A percentile compares a stretch with the other conserved stretches of the same genome.
Evolutionary conservation across 35 echinoderm and acorn worm genomes (phyloP).

Genomic region (Chiridota heheva): DNA sequence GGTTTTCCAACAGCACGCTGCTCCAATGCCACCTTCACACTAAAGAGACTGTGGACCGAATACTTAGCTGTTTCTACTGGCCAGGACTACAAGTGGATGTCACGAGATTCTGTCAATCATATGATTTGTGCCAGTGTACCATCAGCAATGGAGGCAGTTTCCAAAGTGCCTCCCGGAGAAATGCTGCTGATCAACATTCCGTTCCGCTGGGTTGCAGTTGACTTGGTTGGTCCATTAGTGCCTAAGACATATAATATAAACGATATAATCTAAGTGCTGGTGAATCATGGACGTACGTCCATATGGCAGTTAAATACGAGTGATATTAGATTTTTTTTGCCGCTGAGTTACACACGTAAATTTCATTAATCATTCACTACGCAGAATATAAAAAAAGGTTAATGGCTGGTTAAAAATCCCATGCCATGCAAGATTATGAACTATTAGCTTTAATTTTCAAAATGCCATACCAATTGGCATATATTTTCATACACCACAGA

Average conservation of each 20-base stretch:
- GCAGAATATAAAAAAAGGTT: no score
- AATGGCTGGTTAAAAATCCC: no score
- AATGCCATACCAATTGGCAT: no score
- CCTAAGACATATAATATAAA: conserved; percentile 11
- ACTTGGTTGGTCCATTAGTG: conserved; percentile 64
- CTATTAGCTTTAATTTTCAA: no score
- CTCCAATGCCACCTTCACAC: not conserved
- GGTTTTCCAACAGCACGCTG: not conserved
- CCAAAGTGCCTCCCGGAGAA: conserved; percentile 49
- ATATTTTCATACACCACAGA: no score
- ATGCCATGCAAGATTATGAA: no score
- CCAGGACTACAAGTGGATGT: conserved; percentile 1
- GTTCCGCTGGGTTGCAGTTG: conserved; percentile 51
- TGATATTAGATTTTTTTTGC: no score
- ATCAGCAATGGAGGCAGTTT: conserved; percentile 50
- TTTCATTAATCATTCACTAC: no score
- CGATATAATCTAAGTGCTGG: no score
- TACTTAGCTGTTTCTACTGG: not conserved
- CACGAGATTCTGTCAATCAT: conserved; percentile 40
- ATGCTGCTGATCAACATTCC: conserved; percentile 60
- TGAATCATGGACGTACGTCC: no score
- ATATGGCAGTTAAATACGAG: no score
- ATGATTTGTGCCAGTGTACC: conserved; percentile 64
- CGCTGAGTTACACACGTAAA: no score
- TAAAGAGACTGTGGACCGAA: not conserved